Base-by-base conservation (phyloP, 2,113 vertebrate genomes). In the Riparia riparia region DNA sequence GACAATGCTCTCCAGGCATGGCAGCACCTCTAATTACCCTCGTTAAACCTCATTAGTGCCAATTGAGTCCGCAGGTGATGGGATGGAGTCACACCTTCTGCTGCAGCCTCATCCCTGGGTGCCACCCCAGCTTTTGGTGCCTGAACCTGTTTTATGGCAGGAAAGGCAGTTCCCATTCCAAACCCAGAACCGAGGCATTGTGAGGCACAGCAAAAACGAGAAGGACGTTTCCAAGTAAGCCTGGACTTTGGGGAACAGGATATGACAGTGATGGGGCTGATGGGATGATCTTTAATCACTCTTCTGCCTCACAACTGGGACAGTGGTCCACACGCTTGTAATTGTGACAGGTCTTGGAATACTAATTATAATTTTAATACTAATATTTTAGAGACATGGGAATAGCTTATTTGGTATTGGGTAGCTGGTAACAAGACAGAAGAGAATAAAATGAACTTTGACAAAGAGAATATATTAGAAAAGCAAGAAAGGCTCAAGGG, bases 31-130 rank as follows among this genome's bases (percentile, higher is more conserved):
- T 2, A 34, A 70, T 39, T 44, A 42, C 10, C 39, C 53, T 76
- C 2, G 0, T 66, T 58, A 74, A 71, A 21, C 13, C 25, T 17
- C 14, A 2, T 90, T 9, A 69, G 34, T 34, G 17, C 1, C 18
- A 17, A 16, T 1, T n/a, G 74, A 82, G 31, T 45, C 78, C 82
- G 71, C 1, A 2, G 65, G 4, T 61, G 69, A 18, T 45, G 76
- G 77, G 76, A 4, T 19, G 47, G 24, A 1, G 1, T n/a, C 61
- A 21, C 4, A 3, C 34, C 22, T 74, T 2, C 11, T 1, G 2
- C 57, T 66, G 50, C 50, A 63, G 17, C 31, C 17, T 20, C 41
- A 14, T 28, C 1, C 2, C 31, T 2, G 0, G 0, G 12, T 39
- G 56, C 22, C 29, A 41, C 20, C 3, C 3, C 3, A 63, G 17